Base-by-base conservation (phyloP, 1,140 invertebrate species). In the Prorops nasuta region DNA sequence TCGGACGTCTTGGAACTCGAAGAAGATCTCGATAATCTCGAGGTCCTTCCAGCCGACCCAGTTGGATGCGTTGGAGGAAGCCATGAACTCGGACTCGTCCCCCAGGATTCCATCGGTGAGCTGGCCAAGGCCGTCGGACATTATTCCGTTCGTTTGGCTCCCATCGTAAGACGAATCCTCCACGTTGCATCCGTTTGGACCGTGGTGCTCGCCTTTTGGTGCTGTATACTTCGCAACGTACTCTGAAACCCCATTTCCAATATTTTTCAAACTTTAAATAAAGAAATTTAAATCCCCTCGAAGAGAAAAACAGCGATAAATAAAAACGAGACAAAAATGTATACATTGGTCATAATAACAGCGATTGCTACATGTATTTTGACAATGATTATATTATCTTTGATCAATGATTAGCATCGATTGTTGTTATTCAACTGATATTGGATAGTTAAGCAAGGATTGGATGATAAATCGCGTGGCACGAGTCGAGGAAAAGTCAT, bases 121-220 rank as follows among this genome's bases (percentile, higher is more conserved):
- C 69, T 93, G 89, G 8, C 94, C 94, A 0, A 96, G 76, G 12
- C 94, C 94, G 36, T 85, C 80, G 7, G 80, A 66, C 57, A 87
- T 71, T 57, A 80, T 78, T 16, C 79, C 83, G 3, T 80, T 83
- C 9, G 82, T 79, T 73, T 89, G 85, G 28, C 81, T 78, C 1
- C 95, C 95, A 73, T 98, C 96, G 71, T 97, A 98, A 21, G 89
- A 92, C 52, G 86, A 84, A 71, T 98, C 96, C 42, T 88, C 87
- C 9, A 97, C 81, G 69, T 95, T 89, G 46, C 89, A 83, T 49
- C 87, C 83, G 18, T 84, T 87, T 14, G 87, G 81, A 6, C 67
- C 72, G 3, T 58, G 46, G 1, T 43, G 40, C 22, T 67, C 76
- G 12, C 84, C 86, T 54, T 83, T 80, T 0, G 85, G 84, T 58